Evolutionary conservation across 2,888 invertebrate species (phyloP), one percentile per base, ranked within the genome.

Genomic region (Penaeus monodon): DNA sequence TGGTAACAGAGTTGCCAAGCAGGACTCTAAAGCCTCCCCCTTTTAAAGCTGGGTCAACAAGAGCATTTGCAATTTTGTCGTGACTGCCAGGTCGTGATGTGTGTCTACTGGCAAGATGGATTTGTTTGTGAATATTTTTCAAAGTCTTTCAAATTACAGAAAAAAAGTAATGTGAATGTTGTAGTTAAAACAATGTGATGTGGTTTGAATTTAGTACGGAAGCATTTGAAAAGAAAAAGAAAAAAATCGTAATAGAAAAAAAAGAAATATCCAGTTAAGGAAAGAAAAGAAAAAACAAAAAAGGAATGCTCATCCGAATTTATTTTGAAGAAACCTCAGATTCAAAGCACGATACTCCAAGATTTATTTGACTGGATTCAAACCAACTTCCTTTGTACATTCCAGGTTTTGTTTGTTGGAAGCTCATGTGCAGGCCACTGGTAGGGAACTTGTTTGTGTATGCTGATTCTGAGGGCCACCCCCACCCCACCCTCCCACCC

Each of bases 371-470:
- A 77, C 77, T 82, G 86, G 86, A 82, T 87, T 78, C 79, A 79
- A 76, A 86, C 63, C 74, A 64, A 79, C 86, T 83, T 83, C 78
- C 83, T 83, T 87, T 83, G 86, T 87, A 87, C 86, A 87, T 87
- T 87, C 86, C 86, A 87, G 79, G 86, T 87, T 83, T 81, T 86
- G 82, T 87, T 85, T 87, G 86, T 87, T 87, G 86, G 73, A 83
- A 87, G 73, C 64, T 87, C 78, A 83, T 87, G 86, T 85, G 86
- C 86, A 82, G 86, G 86, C 86, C 86, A 87, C 86, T 87, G 82
- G 82, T 87, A 87, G 82, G 68, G 57, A 79, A 64, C 83, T 87
- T 83, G 77, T 81, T 87, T 82, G 73, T 85, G 65, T 85, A 78
- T 79, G 70, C 74, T 66, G 79, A 70, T 82, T 87, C 64, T 78